A percentile compares a stretch with the other conserved stretches of the same genome.
phyloP scores from a whole-genome alignment of 1,140 invertebrate genomes.

The Stenopsyche tienmushanensis region DNA sequence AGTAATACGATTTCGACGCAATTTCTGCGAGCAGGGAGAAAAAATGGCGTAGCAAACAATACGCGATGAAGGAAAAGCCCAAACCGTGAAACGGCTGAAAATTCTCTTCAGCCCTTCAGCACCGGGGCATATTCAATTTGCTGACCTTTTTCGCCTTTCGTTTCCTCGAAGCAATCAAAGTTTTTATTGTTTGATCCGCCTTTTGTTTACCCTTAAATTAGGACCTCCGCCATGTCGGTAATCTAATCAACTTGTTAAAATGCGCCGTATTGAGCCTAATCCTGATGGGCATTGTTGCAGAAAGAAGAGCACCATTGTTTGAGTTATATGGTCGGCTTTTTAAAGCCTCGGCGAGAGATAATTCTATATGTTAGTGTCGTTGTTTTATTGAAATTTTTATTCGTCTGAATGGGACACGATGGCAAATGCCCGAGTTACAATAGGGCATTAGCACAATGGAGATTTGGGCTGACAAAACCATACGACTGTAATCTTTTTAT shows the following conservation, averaged over 20 bases:
- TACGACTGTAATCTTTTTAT: no score
- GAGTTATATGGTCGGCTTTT: no score
- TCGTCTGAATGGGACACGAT: no score
- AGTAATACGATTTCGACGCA: slow-evolving; percentile 21
- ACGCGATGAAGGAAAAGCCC: neutral
- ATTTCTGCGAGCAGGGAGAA: slow-evolving; percentile 5
- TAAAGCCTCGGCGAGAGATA: no score
- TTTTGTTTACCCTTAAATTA: slow-evolving; percentile 25
- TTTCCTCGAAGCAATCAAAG: slow-evolving; percentile 20
- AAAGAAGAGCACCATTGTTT: neutral
- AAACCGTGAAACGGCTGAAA: slow-evolving; percentile 2
- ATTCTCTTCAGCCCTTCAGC: neutral
- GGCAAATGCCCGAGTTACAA: no score
- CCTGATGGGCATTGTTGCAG: slow-evolving; percentile 3
- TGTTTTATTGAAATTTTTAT: no score
- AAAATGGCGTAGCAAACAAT: slow-evolving; percentile 11
- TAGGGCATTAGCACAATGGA: no score
- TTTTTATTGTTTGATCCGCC: slow-evolving; percentile 26
- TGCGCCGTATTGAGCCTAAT: slow-evolving; percentile 1
- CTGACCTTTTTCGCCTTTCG: slow-evolving; percentile 21
- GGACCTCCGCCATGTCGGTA: slow-evolving; percentile 9
- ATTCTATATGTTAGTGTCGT: no score
- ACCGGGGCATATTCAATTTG: slow-evolving; percentile 22
- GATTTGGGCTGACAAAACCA: no score
- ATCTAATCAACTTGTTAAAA: slow-evolving; percentile 21